Evolutionary conservation across 1,140 invertebrate genomes (phyloP).

Genomic region (Semibalanus balanoides): DNA sequence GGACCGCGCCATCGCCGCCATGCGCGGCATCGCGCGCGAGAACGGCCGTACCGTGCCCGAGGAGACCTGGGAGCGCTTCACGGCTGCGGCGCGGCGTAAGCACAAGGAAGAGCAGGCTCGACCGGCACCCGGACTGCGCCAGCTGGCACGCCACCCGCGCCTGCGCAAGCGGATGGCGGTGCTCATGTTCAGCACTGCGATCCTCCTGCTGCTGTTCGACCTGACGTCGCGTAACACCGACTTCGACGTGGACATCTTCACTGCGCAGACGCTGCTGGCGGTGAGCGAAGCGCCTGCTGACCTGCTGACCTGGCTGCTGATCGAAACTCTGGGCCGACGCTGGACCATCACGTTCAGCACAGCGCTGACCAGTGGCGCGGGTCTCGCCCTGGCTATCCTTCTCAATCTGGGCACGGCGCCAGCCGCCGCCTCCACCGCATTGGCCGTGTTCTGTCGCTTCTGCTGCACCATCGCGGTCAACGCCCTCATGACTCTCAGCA

Average conservation of each 20-base stretch:
- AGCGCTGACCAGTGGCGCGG: conserved; percentile 3
- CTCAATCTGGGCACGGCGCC: too few species aligned
- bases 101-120: too few species aligned
- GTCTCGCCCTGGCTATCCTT: neutral
- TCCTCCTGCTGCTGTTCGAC: conserved; percentile 14
- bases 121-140: too few species aligned
- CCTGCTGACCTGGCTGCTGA: conserved; percentile 55
- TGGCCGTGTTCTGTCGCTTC: conserved; percentile 8
- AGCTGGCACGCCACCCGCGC: too few species aligned
- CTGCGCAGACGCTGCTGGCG: conserved; percentile 67
- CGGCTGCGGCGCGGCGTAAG: conserved; percentile 28
- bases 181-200: neutral
- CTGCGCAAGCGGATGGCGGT: too few species aligned
- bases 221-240: conserved; percentile 15
- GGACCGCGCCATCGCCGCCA: conserved; percentile 56
- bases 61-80: conserved; percentile 55
- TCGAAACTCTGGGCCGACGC: conserved; percentile 66
- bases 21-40: conserved; percentile 60
- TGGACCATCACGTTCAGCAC: conserved; percentile 57
- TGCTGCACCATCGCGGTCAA: conserved; percentile 8
- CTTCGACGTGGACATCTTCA: conserved; percentile 53
- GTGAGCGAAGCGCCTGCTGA: conserved; percentile 69
- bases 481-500: neutral
- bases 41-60: conserved; percentile 58
- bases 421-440: neutral